Evolutionary conservation across 2,888 invertebrate species (phyloP).

Genomic region (Sthenelais limicola): DNA sequence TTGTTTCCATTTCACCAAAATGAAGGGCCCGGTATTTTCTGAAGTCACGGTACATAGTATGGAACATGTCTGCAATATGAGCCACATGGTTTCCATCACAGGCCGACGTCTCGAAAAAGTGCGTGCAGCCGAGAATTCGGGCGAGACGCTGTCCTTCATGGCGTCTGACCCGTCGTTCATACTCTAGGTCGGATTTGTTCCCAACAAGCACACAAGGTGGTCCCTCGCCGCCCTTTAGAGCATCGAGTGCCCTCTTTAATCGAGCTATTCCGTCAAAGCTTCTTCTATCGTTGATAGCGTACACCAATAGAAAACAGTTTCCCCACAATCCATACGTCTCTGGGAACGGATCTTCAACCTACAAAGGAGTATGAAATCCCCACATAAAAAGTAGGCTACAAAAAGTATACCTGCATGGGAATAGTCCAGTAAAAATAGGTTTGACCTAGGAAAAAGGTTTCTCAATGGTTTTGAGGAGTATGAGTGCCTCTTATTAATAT

Average conservation of each 20-base stretch:
- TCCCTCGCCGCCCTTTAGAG: background rate
- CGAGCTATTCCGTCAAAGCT: conserved; percentile 21
- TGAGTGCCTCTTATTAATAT: too few relatives aligned
- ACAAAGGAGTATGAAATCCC: too few relatives aligned
- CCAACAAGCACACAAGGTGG: conserved; percentile 17
- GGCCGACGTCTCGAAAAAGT: conserved; percentile 34
- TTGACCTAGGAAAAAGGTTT: too few relatives aligned
- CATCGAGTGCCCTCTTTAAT: conserved; percentile 9
- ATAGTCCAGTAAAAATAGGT: too few relatives aligned
- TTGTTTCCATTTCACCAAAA: background rate
- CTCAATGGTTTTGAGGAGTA: too few relatives aligned
- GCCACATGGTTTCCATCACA: conserved; percentile 23
- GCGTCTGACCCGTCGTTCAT: background rate
- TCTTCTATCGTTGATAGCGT: conserved; percentile 24
- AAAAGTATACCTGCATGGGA: too few relatives aligned
- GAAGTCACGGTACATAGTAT: conserved; percentile 29
- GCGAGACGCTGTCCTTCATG: conserved; percentile 28
- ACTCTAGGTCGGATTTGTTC: conserved; percentile 32
- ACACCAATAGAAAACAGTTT: conserved; percentile 35
- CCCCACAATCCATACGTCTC: conserved; percentile 20
- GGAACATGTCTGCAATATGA: conserved; percentile 22
- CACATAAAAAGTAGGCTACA: too few relatives aligned
- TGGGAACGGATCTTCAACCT: conserved; percentile 10
- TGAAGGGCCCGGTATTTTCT: conserved; percentile 11
- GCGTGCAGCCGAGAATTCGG: conserved; percentile 11